Evolutionary conservation across 2,797 vertebrate species (phyloP), one percentile per base, ranked within the genome.

Genomic region (Eulemur coronatus): DNA sequence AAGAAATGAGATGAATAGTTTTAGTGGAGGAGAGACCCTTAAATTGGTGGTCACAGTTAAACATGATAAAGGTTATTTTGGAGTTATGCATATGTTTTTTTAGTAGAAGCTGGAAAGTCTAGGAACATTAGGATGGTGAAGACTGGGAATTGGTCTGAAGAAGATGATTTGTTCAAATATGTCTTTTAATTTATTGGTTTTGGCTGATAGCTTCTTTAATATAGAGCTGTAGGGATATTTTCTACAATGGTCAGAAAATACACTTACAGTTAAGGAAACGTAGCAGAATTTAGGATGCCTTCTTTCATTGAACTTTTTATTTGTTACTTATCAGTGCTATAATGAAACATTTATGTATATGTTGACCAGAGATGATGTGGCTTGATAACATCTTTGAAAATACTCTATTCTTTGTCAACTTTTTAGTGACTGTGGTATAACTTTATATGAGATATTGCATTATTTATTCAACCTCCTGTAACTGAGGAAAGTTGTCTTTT

Each of bases 341-440:
- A 57, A 57, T 73, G 73, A 94, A 93, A 96, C 48, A 95, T 82
- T 93, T 89, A 63, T 85, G 48, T 2, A 0, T 88, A 8, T 67
- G 38, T 84, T 94, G 43, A 12, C 33, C 95, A 85, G 89, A 95
- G 63, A 85, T 78, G 22, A 93, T 95, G 82, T 86, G 22, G 28
- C 46, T 85, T 85, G 50, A 72, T 93, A 82, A 72, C 46, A 57
- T 88, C 50, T 96, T 97, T 91, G 43, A 93, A 91, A 96, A 82
- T 96, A 87, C 41, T 96, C 86, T 43, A 57, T 70, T 89, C 48
- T 86, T 96, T n/a, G 38, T 87, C 55, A 97, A 2, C 50, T 67
- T 86, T 94, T 94, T 95, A 79, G 89, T 79, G 61, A 61, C 35
- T 85, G 9, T 88, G 20, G 6, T 86, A 63, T 93, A 81, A 14